Base-by-base conservation (phyloP, 2,797 vertebrate genomes). In the Helarctos malayanus region DNA sequence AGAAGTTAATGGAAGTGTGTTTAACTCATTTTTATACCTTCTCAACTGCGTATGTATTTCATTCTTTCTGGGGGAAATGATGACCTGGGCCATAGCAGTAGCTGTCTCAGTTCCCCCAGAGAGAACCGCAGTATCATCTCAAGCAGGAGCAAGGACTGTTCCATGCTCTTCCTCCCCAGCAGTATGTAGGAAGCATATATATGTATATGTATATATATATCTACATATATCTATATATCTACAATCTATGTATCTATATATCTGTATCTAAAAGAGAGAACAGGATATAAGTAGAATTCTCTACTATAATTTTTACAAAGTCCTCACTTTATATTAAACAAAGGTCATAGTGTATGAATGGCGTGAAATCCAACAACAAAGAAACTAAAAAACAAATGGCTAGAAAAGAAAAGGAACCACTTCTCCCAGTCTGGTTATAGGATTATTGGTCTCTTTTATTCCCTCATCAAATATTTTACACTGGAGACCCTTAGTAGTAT, bases 71-170 rank as follows among this genome's bases (percentile, higher is more conserved):
- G 54, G 45, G 21, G 29, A 49, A 32, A 29, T 63, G 21, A 65
- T 45, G 7, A 38, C 38, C 35, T 7, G 3, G 78, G 59, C 63
- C 65, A 27, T 27, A 38, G 23, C 21, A 14, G 3, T n/a, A 71
- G 23, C 54, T 25, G 5, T 59, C 29, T 54, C 7, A 5, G 3
- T 32, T 86, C 49, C 52, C 57, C n/a, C n/a, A 12, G 5, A 41
- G 49, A 27, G 45, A 84, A 41, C 47, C 1, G 0, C 0, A 4
- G 5, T 21, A 0, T 35, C 76, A 27, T 25, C 38, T 45, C 1
- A 35, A 84, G 32, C 7, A 68, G 79, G n/a, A 56, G 1, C 5
- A 38, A 5, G n/a, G 13, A 19, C 38, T n/a, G 41, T 18, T 32
- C 45, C 2, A 0, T 5, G 3, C 19, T 63, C 52, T 71, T 15